Base-by-base conservation (phyloP, 2,888 invertebrate species). In the Euzetes globulus region DNA sequence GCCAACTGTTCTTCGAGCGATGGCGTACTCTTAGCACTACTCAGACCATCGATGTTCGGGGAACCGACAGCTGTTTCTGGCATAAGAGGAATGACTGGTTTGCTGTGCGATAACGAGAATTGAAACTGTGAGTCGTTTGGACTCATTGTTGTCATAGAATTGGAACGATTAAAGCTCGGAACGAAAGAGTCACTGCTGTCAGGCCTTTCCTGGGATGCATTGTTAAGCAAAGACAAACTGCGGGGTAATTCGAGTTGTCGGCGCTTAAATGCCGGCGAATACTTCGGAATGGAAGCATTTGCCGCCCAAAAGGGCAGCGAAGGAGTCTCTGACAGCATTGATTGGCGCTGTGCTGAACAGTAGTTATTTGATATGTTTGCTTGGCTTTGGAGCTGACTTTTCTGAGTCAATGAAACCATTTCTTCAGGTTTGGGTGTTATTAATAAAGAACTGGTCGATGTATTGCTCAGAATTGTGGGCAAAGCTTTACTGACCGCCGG, bases 191-290 rank as follows among this genome's bases (percentile, higher is more conserved):
- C 45, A 25, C 52, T 58, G 41, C 33, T 52, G 19, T 41, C 33
- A n/a, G n/a, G n/a, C n/a, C n/a, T n/a, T n/a, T n/a, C 45, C 19
- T 33, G 41, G 1, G 37, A 11, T 11, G 17, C 41, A 65, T 65
- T 65, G 41, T 65, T 65, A 6, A 65, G 37, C n/a, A 37, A 13
- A 2, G 65, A 37, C 41, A 65, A n/a, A 37, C 37, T 37, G 5
- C 37, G 65, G 11, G 77, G 55, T 33, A 77, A 71, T 27, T 76
- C 72, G 6, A 91, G 83, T 75, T 87, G 88, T 83, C 90, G 90
- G 77, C 90, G 84, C 82, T 90, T 91, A 80, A 91, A 91, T 4
- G 91, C 91, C 19, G 91, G 91, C 1, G 91, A 91, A 84, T 91
- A 91, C 84, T 90, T 91, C 1, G 90, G 90, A 79, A 90, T 83